A percentile compares a stretch with the other conserved stretches of the same genome.
phyloP scores from a whole-genome alignment of 35 echinoderm and acorn worm genomes.

The Nesometra sesokonis region DNA sequence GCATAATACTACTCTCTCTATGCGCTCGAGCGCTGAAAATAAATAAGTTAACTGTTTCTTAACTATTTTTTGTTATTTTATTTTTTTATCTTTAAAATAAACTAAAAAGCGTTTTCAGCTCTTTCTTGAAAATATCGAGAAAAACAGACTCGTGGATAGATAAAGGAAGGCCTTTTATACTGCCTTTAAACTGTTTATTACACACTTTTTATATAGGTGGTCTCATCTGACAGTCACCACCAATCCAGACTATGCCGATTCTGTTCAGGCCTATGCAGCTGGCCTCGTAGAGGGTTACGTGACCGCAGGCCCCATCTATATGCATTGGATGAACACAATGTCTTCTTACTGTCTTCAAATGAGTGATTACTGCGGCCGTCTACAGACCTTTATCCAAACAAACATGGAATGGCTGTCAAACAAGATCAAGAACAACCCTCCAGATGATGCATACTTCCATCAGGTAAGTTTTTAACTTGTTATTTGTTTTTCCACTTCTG shows the following conservation, averaged over 20 bases:
- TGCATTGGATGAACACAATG: slow-evolving; percentile 59
- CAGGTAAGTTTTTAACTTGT: slow-evolving; percentile 41
- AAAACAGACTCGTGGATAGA: not conserved
- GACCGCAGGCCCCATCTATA: slow-evolving; percentile 42
- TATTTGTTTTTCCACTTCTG: too few relatives aligned
- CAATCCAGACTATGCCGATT: slow-evolving; percentile 29
- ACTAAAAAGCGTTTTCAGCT: not conserved
- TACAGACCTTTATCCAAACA: slow-evolving; percentile 20
- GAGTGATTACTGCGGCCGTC: slow-evolving; percentile 28
- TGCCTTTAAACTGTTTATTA: not conserved
- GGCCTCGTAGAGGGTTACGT: slow-evolving; percentile 50
- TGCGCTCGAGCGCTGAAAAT: too few relatives aligned
- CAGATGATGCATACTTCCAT: slow-evolving; percentile 49
- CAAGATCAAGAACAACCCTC: slow-evolving; percentile 37
- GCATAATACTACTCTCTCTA: too few relatives aligned
- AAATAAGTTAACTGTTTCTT: too few relatives aligned
- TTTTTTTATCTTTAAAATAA: too few relatives aligned
- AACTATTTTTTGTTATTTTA: not conserved
- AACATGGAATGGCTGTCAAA: slow-evolving; percentile 53
- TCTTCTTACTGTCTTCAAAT: slow-evolving; percentile 21
- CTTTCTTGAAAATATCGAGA: too few relatives aligned
- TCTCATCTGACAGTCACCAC: slow-evolving; percentile 56
- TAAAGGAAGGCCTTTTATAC: not conserved
- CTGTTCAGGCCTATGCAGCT: slow-evolving; percentile 57
- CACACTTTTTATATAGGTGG: slow-evolving; percentile 29